Percentiles rank a stretch among this genome's conserved stretches.
Evolutionary conservation across 2,797 vertebrate species (phyloP).

Genomic region (Notamacropus eugenii): DNA sequence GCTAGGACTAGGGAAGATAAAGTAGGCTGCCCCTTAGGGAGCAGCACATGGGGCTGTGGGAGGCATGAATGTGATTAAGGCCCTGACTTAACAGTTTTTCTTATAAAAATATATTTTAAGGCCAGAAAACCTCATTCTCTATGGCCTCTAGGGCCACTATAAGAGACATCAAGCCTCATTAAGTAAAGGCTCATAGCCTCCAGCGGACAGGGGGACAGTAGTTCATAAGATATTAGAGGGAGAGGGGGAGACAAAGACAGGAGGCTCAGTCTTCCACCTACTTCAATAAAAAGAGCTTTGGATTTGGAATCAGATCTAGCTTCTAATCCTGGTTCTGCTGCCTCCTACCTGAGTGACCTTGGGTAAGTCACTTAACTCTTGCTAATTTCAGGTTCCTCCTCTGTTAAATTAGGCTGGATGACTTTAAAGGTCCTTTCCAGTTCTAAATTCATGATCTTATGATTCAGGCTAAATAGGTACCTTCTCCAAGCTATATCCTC

Average conservation of each 20-base stretch:
- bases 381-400: conserved; percentile 6
- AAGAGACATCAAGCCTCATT: neutral
- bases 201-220: neutral
- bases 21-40: neutral
- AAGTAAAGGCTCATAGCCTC: neutral
- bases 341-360: neutral
- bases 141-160: neutral
- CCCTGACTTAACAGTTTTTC: neutral
- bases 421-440: neutral
- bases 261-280: neutral
- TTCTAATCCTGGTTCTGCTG: neutral
- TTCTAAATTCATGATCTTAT: neutral
- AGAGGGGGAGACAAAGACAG: neutral
- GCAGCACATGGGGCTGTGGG: neutral
- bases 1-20: neutral
- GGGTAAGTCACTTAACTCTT: neutral
- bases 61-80: neutral
- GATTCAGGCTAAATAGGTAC: neutral
- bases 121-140: neutral
- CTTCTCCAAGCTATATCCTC: neutral
- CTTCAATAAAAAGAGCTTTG: neutral
- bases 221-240: neutral
- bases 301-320: neutral
- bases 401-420: neutral
- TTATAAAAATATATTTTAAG: neutral